Evolutionary conservation across 2,797 vertebrate genomes (phyloP).

Genomic region (Heliangelus exortis): DNA sequence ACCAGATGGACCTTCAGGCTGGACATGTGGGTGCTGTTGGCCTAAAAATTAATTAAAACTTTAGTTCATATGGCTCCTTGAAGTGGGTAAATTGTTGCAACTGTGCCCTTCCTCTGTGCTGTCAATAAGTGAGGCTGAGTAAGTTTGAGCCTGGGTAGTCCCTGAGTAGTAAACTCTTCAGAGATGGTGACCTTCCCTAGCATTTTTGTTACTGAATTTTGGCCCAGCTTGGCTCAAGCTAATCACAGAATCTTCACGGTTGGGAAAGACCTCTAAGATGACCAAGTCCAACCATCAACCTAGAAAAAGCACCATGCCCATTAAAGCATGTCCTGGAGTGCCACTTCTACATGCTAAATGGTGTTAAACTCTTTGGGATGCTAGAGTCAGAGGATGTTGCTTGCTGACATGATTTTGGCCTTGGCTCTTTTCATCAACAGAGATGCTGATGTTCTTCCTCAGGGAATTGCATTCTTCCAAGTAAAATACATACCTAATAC

Average conservation of each 20-base stretch:
- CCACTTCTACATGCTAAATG: too few species aligned
- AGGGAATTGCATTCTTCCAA: not conserved
- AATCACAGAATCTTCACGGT: not conserved
- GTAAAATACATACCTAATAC: not conserved
- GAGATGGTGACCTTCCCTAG: not conserved
- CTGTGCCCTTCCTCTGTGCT: not conserved
- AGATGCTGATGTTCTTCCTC: not conserved
- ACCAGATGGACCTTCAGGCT: not conserved
- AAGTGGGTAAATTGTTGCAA: fast-evolving
- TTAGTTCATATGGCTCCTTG: not conserved
- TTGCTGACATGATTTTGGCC: constrained; percentile 13
- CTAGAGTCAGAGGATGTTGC: not conserved
- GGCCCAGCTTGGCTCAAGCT: not conserved
- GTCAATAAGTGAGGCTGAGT: not conserved
- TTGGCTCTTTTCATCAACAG: not conserved
- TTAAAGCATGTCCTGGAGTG: too few species aligned
- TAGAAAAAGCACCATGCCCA: too few species aligned
- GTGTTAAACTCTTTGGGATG: not conserved
- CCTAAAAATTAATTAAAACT: not conserved
- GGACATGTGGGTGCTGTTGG: not conserved
- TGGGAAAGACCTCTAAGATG: too few species aligned
- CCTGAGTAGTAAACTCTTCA: not conserved
- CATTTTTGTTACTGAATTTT: not conserved
- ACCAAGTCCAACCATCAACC: too few species aligned
- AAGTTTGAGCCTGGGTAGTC: not conserved